Percentiles rank a stretch among this genome's conserved stretches.
These are phyloP conservation scores for Leptocoma aspasia DNA, from an alignment of 2,113 vertebrate species.

Conservation along the genomic window DNA sequence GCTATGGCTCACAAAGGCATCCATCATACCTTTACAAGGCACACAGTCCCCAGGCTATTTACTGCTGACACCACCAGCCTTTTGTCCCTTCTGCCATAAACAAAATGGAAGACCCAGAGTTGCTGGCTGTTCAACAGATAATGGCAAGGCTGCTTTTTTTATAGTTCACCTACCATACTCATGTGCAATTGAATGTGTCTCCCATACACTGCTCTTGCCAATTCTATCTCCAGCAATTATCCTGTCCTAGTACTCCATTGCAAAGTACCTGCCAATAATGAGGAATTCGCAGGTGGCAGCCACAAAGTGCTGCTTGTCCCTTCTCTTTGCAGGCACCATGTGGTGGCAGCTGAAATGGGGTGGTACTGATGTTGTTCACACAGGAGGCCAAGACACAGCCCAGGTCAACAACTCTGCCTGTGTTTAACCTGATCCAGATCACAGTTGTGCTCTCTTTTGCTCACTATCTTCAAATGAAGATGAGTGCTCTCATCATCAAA, in stretches of 20 bases:
- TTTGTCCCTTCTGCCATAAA: slow-evolving; percentile 53
- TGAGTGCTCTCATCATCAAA: background rate
- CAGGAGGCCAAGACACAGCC: slow-evolving; percentile 3
- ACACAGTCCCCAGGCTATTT: slow-evolving; percentile 28
- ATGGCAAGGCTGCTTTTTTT: slow-evolving; percentile 62
- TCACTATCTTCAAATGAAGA: background rate
- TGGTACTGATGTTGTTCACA: background rate
- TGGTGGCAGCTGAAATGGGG: slow-evolving; percentile 4
- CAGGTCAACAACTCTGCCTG: background rate
- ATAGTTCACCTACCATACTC: slow-evolving; percentile 72
- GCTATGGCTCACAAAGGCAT: slow-evolving; percentile 33
- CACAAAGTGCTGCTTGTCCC: background rate
- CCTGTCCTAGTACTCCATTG: slow-evolving; percentile 54
- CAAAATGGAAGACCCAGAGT: slow-evolving; percentile 62
- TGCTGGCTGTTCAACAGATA: slow-evolving; percentile 64
- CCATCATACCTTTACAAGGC: slow-evolving; percentile 30
- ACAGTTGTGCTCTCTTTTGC: background rate
- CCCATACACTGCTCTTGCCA: slow-evolving; percentile 67
- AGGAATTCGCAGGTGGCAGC: slow-evolving; percentile 72
- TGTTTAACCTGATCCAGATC: background rate
- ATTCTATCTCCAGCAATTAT: slow-evolving; percentile 76
- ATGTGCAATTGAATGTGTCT: slow-evolving; percentile 67
- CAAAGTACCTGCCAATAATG: slow-evolving; percentile 71
- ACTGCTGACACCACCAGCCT: slow-evolving; percentile 27
- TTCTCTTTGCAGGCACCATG: slow-evolving; percentile 52